phyloP scores from a whole-genome alignment of 1,140 invertebrate species.

The Papilio aristodemus region DNA sequence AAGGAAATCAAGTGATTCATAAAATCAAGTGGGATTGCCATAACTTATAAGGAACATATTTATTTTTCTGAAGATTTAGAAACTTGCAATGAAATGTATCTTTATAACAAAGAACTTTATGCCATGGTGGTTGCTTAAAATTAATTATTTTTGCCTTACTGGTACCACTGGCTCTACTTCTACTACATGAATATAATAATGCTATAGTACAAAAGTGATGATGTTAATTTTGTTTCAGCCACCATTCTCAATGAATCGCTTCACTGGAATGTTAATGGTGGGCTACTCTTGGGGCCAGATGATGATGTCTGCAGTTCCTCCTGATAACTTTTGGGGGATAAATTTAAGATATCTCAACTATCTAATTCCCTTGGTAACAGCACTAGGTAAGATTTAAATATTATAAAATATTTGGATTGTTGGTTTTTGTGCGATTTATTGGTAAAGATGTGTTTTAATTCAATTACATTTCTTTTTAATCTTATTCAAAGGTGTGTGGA shows the following conservation, averaged over 20 bases:
- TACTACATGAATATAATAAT: no score
- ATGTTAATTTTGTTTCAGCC: conserved; percentile 82
- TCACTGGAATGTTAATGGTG: conserved; percentile 88
- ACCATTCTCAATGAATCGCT: conserved; percentile 88
- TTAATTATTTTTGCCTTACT: no score
- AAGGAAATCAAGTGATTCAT: no score
- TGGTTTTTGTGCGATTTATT: no score
- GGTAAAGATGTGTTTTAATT: conserved; percentile 23
- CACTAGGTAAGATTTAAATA: conserved; percentile 84
- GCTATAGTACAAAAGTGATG: no score
- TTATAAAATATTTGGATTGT: not conserved
- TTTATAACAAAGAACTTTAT: no score
- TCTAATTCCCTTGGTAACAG: conserved; percentile 86
- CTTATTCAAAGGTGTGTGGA: conserved; percentile 88
- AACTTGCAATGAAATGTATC: no score
- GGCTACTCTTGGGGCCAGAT: conserved; percentile 91
- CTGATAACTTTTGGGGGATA: conserved; percentile 85
- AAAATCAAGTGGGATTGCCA: no score
- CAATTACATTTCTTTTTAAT: not conserved
- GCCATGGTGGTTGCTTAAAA: no score
- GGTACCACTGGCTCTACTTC: no score
- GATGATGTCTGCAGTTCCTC: conserved; percentile 87
- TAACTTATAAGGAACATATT: no score
- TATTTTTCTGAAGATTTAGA: no score
- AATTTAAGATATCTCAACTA: conserved; percentile 86